phyloP scores from a whole-genome alignment of 2,888 invertebrate genomes.

The Arrhopalites spinosus region DNA sequence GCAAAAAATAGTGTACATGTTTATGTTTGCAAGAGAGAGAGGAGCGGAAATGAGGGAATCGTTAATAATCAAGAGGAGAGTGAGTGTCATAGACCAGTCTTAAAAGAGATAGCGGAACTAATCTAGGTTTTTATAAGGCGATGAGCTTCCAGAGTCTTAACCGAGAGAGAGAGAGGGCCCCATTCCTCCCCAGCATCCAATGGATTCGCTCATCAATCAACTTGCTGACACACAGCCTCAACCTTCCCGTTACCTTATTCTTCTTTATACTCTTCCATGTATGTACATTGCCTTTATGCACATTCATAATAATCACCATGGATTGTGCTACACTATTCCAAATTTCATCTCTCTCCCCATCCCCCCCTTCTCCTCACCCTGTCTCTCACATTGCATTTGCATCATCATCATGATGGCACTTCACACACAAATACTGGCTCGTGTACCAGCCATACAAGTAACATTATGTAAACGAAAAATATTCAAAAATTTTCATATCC shows the following conservation, averaged over 20 bases:
- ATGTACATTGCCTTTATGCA: too few relatives aligned
- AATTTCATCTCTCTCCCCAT: too few relatives aligned
- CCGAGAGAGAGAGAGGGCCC: not conserved
- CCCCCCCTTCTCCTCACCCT: too few relatives aligned
- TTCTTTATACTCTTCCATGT: too few relatives aligned
- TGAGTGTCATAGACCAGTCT: conserved; percentile 44
- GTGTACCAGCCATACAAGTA: too few relatives aligned
- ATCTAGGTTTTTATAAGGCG: conserved; percentile 47
- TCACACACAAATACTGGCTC: not conserved
- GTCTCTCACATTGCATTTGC: not conserved
- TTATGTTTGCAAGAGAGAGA: not conserved
- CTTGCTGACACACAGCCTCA: conserved; percentile 34
- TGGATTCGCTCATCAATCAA: conserved; percentile 47
- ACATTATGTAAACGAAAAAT: not conserved
- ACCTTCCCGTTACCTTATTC: not conserved
- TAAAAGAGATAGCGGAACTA: conserved; percentile 43
- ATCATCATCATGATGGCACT: not conserved
- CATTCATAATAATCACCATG: too few relatives aligned
- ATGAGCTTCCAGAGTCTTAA: conserved; percentile 35
- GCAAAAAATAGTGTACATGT: not conserved
- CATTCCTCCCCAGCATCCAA: not conserved
- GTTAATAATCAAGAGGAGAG: conserved; percentile 44
- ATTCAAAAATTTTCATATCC: not conserved
- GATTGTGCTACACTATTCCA: too few relatives aligned
- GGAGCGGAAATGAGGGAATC: conserved; percentile 37